A percentile compares a stretch with the other conserved stretches of the same genome.
Evolutionary conservation across 2,113 vertebrate species (phyloP).

Genomic region (Ochotona princeps): DNA sequence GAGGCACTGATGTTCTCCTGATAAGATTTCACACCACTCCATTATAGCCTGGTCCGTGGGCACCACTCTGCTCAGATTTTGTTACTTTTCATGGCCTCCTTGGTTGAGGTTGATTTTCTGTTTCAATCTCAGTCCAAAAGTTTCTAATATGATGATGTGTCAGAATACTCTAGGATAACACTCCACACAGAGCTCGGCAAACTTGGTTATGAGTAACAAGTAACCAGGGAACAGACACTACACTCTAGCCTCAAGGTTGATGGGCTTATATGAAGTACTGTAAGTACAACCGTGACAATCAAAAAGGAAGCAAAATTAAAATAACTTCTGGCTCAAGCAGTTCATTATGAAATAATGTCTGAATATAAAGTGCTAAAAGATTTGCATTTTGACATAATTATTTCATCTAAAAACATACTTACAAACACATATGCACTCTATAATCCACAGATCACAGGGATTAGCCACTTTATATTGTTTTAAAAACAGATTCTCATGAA

Average conservation of each 20-base stretch:
- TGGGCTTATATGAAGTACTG: not conserved
- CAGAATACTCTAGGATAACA: conserved; percentile 54
- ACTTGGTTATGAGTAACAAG: not conserved
- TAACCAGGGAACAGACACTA: not conserved
- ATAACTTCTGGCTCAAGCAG: not conserved
- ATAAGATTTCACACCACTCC: conserved; percentile 66
- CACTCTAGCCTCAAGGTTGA: not conserved
- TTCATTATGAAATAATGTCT: conserved; percentile 7
- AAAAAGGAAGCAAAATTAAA: conserved; percentile 22
- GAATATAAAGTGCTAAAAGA: not conserved
- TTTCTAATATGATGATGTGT: conserved; percentile 70
- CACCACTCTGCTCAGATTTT: conserved; percentile 63
- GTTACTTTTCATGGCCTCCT: conserved; percentile 78
- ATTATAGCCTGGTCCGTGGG: conserved; percentile 29
- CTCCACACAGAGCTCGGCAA: conserved; percentile 46
- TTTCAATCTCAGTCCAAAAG: conserved; percentile 64
- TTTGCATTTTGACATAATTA: not conserved
- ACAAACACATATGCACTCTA: not conserved
- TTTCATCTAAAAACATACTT: conserved; percentile 8
- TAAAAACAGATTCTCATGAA: not conserved
- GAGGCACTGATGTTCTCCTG: conserved; percentile 79
- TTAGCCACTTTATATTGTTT: not conserved
- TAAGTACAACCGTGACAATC: not conserved
- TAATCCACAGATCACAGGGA: not conserved
- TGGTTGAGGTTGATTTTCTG: conserved; percentile 75